These are phyloP conservation scores for Acrocephalus arundinaceus DNA, from an alignment of 2,113 vertebrate species.

Conservation along the genomic window DNA sequence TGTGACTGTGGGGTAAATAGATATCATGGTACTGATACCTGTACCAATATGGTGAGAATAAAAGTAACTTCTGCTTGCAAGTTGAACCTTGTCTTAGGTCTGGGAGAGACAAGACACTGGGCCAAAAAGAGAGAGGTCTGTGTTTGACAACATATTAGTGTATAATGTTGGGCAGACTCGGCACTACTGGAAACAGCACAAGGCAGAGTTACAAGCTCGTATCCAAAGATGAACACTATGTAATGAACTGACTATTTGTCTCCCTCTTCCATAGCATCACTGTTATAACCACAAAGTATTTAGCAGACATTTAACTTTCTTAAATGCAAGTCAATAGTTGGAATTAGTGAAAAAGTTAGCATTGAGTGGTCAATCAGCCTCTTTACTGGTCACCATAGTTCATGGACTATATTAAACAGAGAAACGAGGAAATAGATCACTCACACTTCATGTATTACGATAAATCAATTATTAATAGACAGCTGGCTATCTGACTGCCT, in stretches of 20 bases:
- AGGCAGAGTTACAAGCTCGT: background rate
- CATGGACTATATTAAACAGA: background rate
- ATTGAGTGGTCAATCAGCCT: background rate
- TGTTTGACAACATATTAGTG: background rate
- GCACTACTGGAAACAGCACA: background rate
- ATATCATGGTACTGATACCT: background rate
- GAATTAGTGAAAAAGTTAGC: background rate
- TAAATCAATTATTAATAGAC: constrained; percentile 48
- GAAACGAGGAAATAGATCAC: constrained; percentile 15
- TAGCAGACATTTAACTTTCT: background rate
- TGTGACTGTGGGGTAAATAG: background rate
- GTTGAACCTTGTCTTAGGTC: background rate
- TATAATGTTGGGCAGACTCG: background rate
- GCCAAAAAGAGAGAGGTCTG: background rate
- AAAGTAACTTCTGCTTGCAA: background rate
- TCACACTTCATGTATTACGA: background rate
- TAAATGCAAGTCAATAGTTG: background rate
- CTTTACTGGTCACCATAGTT: background rate
- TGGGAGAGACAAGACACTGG: background rate
- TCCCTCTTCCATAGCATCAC: background rate
- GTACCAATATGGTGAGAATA: background rate
- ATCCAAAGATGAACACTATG: background rate
- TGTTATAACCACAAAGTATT: background rate
- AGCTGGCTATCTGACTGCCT: background rate
- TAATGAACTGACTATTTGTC: background rate